A percentile compares a stretch with the other conserved stretches of the same genome.
Conservation (phyloP, 2,888 invertebrate species). For the Pteria penguin region DNA sequence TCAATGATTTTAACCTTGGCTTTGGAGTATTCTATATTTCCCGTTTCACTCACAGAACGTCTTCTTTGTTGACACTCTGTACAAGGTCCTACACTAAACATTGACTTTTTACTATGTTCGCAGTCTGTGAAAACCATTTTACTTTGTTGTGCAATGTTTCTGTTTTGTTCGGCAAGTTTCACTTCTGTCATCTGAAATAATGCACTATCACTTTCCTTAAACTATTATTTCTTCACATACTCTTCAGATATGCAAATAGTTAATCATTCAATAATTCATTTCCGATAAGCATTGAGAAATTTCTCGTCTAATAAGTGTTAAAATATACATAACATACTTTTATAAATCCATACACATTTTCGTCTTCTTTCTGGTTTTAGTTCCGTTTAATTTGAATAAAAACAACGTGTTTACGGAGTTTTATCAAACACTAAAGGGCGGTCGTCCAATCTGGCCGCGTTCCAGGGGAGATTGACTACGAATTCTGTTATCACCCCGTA, state of each 20-base stretch:
- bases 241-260: too few species aligned
- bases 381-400: not conserved
- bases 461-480: not conserved
- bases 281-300: too few species aligned
- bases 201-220: too few species aligned
- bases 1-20: not conserved
- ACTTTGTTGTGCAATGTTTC: too few species aligned
- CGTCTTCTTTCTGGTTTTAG: too few species aligned
- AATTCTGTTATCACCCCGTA: not conserved
- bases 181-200: too few species aligned
- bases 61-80: not conserved
- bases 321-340: too few species aligned
- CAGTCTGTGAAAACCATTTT: constrained; percentile 1
- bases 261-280: too few species aligned
- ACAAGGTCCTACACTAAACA: not conserved
- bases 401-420: not conserved
- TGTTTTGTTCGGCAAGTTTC: too few species aligned
- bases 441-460: not conserved
- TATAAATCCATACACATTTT: too few species aligned
- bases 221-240: too few species aligned
- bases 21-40: not conserved
- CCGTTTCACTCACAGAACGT: not conserved
- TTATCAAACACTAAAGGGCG: not conserved
- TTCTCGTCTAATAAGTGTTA: too few species aligned
- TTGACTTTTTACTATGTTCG: constrained; percentile 5